Evolutionary conservation across 2,797 vertebrate genomes (phyloP), one percentile per base, ranked within the genome.

Genomic region (Cossypha dichroa): DNA sequence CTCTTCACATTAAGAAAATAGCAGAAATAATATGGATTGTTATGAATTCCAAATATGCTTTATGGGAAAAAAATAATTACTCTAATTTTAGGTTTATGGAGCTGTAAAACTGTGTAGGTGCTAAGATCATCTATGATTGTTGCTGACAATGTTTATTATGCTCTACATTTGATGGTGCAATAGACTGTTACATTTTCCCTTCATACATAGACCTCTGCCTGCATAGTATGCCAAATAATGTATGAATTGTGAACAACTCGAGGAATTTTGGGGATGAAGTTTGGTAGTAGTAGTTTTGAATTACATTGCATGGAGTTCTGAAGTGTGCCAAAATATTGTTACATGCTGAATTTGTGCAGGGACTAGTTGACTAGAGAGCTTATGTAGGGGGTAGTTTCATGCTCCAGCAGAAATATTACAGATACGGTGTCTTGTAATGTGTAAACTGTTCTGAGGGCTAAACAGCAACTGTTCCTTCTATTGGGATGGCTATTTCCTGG

Each of bases 381-480:
- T 72, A 59, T 3, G 15, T 52, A 43, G 9, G 16, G 41, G 9
- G 4, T 60, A 31, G 25, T 55, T 79, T 31, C 69, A 17, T 54
- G 11, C 20, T 73, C 17, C 19, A 73, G 29, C 25, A 69, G 46
- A 69, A 80, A 15, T 1, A 0, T 80, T 86, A 55, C 15, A 11
- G 17, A 9, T 66, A 22, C 0, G 0, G 14, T 31, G 16, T 20
- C 5, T 36, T n/a, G 18, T 41, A 55, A 79, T 16, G 13, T 1
- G 2, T 38, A 46, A 59, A 68, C 15, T 36, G 33, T 64, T 79
- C 45, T 51, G 31, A 64, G 48, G 17, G 31, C 15, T 80, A 28
- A 76, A 60, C 4, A n/a, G 40, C 4, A 11, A 43, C n/a, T 64
- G 13, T 22, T 68, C 16, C 49, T 45, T 49, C 43, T 43, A 0